These are phyloP conservation scores for Pteropus rufus DNA, from an alignment of 2,797 vertebrate species.

Conservation along the genomic window DNA sequence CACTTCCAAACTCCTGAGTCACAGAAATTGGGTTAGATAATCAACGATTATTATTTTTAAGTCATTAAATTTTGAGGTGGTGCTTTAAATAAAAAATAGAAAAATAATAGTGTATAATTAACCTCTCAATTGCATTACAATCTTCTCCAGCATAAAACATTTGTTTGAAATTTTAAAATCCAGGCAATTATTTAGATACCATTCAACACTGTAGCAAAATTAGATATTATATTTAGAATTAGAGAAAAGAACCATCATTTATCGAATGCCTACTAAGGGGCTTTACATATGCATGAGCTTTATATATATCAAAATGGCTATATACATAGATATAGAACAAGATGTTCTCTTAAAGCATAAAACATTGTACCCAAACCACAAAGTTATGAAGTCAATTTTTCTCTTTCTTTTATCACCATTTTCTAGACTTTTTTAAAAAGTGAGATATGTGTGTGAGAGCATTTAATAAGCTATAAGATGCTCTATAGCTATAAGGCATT, in stretches of 20 bases:
- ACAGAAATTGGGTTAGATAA: neutral
- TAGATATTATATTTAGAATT: constrained; percentile 31
- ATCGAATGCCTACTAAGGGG: neutral
- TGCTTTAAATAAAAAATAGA: neutral
- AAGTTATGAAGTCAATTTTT: constrained; percentile 17
- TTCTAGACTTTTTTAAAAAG: neutral
- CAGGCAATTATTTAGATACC: neutral
- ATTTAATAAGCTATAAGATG: constrained; percentile 19
- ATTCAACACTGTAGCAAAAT: neutral
- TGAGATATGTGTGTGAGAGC: neutral
- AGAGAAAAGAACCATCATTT: neutral
- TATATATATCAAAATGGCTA: neutral
- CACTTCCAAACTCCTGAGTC: neutral
- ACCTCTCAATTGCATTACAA: neutral
- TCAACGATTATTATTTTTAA: neutral
- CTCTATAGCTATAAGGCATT: neutral
- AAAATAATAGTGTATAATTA: neutral
- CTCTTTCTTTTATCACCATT: neutral
- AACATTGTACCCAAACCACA: neutral
- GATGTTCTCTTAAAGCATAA: constrained; percentile 37
- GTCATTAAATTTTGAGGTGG: neutral
- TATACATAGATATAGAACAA: neutral
- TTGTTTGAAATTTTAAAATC: constrained; percentile 38
- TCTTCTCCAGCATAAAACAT: neutral
- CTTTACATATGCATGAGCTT: constrained; percentile 16